Percentiles rank a stretch among this genome's conserved stretches.
Conservation (phyloP, 2,113 vertebrate species). For the Mus pahari region DNA sequence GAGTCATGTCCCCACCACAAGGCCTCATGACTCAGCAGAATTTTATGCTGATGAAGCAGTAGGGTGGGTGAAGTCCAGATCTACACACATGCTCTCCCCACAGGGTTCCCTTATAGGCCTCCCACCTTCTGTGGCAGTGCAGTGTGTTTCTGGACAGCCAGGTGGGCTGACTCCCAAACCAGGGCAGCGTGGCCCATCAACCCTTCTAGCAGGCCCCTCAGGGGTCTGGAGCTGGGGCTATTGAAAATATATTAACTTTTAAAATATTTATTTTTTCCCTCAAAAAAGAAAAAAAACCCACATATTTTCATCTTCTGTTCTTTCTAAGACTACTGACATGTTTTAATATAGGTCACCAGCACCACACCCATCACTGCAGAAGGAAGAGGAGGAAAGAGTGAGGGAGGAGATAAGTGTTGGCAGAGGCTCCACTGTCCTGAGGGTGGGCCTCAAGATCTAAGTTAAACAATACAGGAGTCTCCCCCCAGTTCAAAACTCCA, state of each 20-base stretch:
- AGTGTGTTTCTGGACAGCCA: slow-evolving; percentile 96
- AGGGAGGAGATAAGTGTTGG: not conserved
- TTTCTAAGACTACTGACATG: not conserved
- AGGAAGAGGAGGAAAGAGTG: not conserved
- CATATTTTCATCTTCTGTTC: not conserved
- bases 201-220: not conserved
- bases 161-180: slow-evolving; percentile 92
- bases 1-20: slow-evolving; percentile 94
- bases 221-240: slow-evolving; percentile 2
- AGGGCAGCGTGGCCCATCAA: slow-evolving; percentile 83
- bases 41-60: slow-evolving; percentile 98
- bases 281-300: not conserved
- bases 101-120: slow-evolving; percentile 95
- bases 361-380: not conserved
- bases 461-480: slow-evolving; percentile 60
- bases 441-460: not conserved
- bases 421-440: not conserved
- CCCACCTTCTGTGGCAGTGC: slow-evolving; percentile 93
- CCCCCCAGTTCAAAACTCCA: not conserved
- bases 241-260: slow-evolving; percentile 39
- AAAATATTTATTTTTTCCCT: slow-evolving; percentile 3
- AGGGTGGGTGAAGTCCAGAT: slow-evolving; percentile 93
- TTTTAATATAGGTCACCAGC: slow-evolving; percentile 10
- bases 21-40: slow-evolving; percentile 96
- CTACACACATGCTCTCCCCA: slow-evolving; percentile 94